Percentiles rank a stretch among this genome's conserved stretches.
Conservation (phyloP, 1,140 invertebrate genomes). For the Diorhabda carinulata region DNA sequence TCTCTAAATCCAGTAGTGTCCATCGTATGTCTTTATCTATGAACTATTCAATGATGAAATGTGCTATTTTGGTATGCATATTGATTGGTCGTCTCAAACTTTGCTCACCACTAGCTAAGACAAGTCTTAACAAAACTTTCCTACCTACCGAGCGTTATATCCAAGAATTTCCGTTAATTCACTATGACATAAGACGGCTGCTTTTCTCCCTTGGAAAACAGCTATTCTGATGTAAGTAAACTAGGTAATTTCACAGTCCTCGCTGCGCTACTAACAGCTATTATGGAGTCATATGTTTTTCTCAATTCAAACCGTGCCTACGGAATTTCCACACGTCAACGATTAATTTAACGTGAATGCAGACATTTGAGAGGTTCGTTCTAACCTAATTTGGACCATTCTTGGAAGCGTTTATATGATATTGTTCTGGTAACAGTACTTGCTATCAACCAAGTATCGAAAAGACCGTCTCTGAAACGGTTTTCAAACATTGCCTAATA, state of each 20-base stretch:
- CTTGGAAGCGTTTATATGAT: neutral
- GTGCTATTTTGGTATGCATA: constrained; percentile 18
- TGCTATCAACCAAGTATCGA: too few relatives aligned
- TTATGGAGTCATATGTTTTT: neutral
- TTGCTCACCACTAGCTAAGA: too few relatives aligned
- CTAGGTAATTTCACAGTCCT: constrained; percentile 26
- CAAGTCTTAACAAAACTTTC: too few relatives aligned
- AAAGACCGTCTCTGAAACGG: too few relatives aligned
- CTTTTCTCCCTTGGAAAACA: too few relatives aligned
- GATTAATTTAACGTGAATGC: neutral
- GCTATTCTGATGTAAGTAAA: constrained; percentile 24
- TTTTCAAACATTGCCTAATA: neutral
- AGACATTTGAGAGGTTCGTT: neutral
- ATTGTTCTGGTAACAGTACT: too few relatives aligned
- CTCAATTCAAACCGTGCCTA: neutral
- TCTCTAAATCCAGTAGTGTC: too few relatives aligned
- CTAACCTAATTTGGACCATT: neutral
- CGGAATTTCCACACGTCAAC: neutral
- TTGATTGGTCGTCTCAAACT: too few relatives aligned
- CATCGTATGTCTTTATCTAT: too few relatives aligned
- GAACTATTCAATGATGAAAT: constrained; percentile 20
- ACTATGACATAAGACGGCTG: too few relatives aligned
- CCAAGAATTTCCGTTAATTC: too few relatives aligned
- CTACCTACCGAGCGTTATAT: too few relatives aligned
- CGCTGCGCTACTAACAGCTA: neutral